Base-by-base conservation (phyloP, 2,888 invertebrate genomes). In the Chromoteleia sp. region DNA sequence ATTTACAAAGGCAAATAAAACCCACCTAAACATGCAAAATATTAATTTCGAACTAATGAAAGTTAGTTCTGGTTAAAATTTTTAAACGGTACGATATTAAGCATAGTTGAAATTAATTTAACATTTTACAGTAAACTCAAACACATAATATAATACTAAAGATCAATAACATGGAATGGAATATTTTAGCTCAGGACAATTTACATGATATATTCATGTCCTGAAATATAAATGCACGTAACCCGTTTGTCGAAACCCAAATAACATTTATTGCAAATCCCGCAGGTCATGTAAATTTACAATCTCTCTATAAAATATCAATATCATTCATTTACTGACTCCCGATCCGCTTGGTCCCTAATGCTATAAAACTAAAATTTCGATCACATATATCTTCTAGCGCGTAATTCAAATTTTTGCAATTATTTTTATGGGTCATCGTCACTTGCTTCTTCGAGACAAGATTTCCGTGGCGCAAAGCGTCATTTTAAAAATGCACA, bases 401-500 rank as follows among this genome's bases (percentile, higher is more conserved):
- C 12, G 12, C 50, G 29, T 14, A 29, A 29, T 48, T 21, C 43
- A 15, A 43, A 39, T 2, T 10, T n/a, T 7, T 36, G 61, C 36
- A 50, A 63, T 63, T 63, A 63, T 36, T 50, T 50, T 33, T 50
- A 33, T 21, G 36, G 63, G 33, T 43, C 43, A 30, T 36, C 29
- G 45, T 63, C 7, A 10, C n/a, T 15, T 8, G 36, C 33, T 45
- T 43, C 45, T 45, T 30, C 14, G 45, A 61, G 45, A 14, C 41
- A 15, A 29, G 36, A 8, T 33, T 36, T 36, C 12, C 10, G 33
- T 8, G 4, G 30, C 14, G 33, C n/a, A 12, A 39, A 43, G 50
- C 52, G 54, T 54, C 54, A 54, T 68, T 54, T 39, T 29, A 29
- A 68, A 68, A 68, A 52, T 54, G 45, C 67, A 68, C 67, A 54